phyloP scores from a whole-genome alignment of 2,888 invertebrate genomes.

The Liopterus haemorrhoidalis region DNA sequence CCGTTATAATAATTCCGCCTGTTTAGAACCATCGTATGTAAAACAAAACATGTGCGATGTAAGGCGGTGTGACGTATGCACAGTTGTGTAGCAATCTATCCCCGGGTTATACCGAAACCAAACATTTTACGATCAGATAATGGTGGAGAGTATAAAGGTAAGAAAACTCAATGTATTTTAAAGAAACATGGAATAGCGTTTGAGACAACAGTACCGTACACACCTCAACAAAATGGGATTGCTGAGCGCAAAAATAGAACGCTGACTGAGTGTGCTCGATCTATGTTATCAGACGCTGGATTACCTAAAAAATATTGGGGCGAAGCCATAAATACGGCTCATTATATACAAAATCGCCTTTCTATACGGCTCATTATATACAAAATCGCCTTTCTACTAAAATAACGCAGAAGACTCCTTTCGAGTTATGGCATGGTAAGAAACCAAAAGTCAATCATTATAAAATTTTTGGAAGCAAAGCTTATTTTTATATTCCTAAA shows the following conservation, averaged over 20 bases:
- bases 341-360: too few species aligned
- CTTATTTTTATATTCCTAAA: conserved; percentile 38
- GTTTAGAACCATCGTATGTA: too few species aligned
- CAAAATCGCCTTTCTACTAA: conserved; percentile 28
- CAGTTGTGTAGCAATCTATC: too few species aligned
- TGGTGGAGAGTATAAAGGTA: conserved; percentile 35
- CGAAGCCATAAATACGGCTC: conserved; percentile 36
- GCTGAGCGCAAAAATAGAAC: conserved; percentile 39
- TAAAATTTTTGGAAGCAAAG: conserved; percentile 40
- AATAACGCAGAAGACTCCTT: conserved; percentile 32
- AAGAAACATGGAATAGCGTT: conserved; percentile 32
- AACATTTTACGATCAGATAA: conserved; percentile 33
- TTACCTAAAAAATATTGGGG: conserved; percentile 35
- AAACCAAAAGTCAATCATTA: conserved; percentile 38
- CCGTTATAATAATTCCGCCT: too few species aligned
- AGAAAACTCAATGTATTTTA: conserved; percentile 28
- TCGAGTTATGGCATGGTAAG: conserved; percentile 38
- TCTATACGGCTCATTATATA: conserved; percentile 22
- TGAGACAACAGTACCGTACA: conserved; percentile 35
- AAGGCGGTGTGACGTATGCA: too few species aligned
- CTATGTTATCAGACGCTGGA: conserved; percentile 31
- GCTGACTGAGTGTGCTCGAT: conserved; percentile 37
- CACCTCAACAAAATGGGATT: conserved; percentile 40
- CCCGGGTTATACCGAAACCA: too few species aligned
- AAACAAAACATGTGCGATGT: too few species aligned